Conservation (phyloP, 2,797 vertebrate species). For the Clamator glandarius region DNA sequence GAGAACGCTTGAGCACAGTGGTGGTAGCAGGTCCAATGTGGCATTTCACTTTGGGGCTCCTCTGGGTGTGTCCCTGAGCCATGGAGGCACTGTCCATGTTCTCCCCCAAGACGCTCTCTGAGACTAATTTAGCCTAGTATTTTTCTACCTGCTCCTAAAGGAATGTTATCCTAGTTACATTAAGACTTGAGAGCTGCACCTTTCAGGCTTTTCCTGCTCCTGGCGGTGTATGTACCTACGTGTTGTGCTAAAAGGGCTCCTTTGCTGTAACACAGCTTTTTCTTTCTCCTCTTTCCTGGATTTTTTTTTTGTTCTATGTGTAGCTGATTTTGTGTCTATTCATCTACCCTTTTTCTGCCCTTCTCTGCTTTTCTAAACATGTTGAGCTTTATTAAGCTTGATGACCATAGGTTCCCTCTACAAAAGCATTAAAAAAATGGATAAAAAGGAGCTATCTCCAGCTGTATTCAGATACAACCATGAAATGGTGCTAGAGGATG, state of each 20-base stretch:
- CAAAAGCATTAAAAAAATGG: neutral
- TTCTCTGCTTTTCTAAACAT: neutral
- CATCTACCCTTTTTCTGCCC: neutral
- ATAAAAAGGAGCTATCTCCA: neutral
- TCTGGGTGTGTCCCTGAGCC: neutral
- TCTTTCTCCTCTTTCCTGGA: neutral
- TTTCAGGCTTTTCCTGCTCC: neutral
- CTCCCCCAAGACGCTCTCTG: neutral
- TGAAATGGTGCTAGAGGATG: neutral
- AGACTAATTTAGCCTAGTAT: neutral
- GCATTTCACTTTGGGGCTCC: neutral
- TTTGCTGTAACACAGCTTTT: neutral
- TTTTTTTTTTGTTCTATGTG: neutral
- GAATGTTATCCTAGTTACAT: neutral
- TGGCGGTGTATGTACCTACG: accelerated
- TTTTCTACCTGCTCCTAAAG: neutral
- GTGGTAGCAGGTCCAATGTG: accelerated
- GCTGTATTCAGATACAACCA: accelerated
- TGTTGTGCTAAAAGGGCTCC: neutral
- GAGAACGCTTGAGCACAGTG: accelerated
- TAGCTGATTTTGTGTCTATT: neutral
- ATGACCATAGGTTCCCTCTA: neutral
- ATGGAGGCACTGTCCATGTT: neutral
- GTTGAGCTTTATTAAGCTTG: neutral
- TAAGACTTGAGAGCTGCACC: accelerated